Evolutionary conservation across 2,113 vertebrate species (phyloP), one percentile per base, ranked within the genome.

Genomic region (Reinhardtius hippoglossoides): DNA sequence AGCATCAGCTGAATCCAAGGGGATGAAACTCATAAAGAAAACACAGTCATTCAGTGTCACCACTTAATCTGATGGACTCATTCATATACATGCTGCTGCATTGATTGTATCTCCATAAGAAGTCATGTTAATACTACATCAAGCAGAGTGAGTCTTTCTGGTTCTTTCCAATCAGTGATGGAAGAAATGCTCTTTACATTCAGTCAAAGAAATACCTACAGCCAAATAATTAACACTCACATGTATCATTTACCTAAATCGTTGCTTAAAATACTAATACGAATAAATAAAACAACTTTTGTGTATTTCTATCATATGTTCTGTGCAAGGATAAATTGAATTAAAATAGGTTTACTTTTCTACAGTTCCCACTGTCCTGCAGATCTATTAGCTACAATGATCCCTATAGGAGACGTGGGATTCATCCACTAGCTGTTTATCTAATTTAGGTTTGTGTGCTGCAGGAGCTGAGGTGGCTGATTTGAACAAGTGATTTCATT

Each of bases 41-140:
- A 20, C 46, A 24, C 70, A 46, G 24, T 60, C 26, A 66, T 18
- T 56, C 61, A 42, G 37, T 73, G 50, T 20, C 61, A 59, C 58
- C 58, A 57, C 65, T 66, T 75, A n/a, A 65, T 86, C 74, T 82
- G 73, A 88, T 86, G 66, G 68, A 74, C 5, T 16, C 73, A 66
- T 7, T 71, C 50, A 1, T 31, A 80, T 68, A 9, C 24, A 1
- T 42, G 65, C n/a, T 54, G 58, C 67, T 71, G 40, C 63, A 62
- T 82, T 88, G 84, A 80, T 67, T 80, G 73, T 40, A 46, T 83
- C 52, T 48, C 74, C 83, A 80, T 82, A 78, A 72, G 66, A 80
- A 79, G 80, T 77, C 68, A 46, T 26, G 59, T 23, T 84, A 70
- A 71, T 74, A 57, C 57, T 83, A 59, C 74, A 79, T 84, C 54